These are phyloP conservation scores for Lysiphlebus fabarum DNA, from an alignment of 1,140 invertebrate genomes.

Conservation along the genomic window DNA sequence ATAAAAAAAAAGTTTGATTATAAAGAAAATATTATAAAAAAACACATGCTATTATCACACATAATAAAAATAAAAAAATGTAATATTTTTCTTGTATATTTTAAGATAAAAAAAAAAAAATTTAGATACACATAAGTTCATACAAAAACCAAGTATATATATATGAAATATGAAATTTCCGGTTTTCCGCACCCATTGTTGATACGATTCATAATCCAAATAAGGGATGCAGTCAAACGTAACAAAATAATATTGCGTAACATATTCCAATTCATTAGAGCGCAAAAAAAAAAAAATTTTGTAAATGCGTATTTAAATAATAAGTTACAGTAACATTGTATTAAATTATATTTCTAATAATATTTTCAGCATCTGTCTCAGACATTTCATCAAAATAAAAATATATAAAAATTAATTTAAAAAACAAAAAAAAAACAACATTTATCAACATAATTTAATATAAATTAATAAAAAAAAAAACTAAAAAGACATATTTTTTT, in stretches of 20 bases:
- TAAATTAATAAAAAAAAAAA: not conserved
- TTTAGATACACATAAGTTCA: too few relatives aligned
- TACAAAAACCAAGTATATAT: not conserved
- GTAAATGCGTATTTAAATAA: slow-evolving; percentile 17
- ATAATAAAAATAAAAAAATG: too few relatives aligned
- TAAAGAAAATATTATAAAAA: not conserved
- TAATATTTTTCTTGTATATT: not conserved
- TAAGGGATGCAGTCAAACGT: slow-evolving; percentile 14
- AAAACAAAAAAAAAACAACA: not conserved
- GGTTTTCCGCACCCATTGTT: slow-evolving; percentile 29
- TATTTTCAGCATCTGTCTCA: slow-evolving; percentile 24
- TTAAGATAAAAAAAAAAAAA: slow-evolving; percentile 9
- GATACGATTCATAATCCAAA: slow-evolving; percentile 12
- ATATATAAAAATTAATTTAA: not conserved
- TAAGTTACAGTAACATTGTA: slow-evolving; percentile 25
- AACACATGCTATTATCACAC: slow-evolving; percentile 21
- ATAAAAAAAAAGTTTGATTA: not conserved
- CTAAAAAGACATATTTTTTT: too few relatives aligned
- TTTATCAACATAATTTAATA: too few relatives aligned
- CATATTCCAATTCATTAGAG: slow-evolving; percentile 38
- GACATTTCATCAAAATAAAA: not conserved
- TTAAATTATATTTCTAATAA: slow-evolving; percentile 22
- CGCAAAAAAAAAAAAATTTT: slow-evolving; percentile 37
- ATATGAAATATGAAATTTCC: slow-evolving; percentile 20
- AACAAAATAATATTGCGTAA: slow-evolving; percentile 39